A percentile compares a stretch with the other conserved stretches of the same genome.
Evolutionary conservation across 2,797 vertebrate species (phyloP).

Genomic region (Triplophysa yarkandensis): DNA sequence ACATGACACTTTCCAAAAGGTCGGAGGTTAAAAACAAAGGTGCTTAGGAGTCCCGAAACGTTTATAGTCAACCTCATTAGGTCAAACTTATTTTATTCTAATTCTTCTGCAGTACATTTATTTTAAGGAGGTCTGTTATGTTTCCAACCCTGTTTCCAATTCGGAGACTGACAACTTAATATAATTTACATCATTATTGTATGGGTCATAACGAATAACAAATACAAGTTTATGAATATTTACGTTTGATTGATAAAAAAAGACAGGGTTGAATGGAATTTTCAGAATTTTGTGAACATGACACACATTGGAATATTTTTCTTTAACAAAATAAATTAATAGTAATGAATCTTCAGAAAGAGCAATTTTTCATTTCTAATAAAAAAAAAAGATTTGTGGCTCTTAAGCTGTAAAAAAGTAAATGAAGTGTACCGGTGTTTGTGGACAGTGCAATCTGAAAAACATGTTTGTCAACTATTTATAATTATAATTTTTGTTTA

Average conservation of each 20-base stretch:
- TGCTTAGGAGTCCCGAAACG: neutral
- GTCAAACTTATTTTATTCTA: neutral
- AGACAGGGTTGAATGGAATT: too few species aligned
- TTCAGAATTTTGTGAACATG: too few species aligned
- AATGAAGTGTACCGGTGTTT: neutral
- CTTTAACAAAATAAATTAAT: too few species aligned
- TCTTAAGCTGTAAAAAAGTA: neutral
- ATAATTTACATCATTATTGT: too few species aligned
- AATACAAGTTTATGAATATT: too few species aligned
- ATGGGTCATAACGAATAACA: too few species aligned
- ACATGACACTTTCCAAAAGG: neutral
- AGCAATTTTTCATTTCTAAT: too few species aligned
- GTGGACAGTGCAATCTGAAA: neutral
- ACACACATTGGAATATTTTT: too few species aligned
- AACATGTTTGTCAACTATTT: neutral
- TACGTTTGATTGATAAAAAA: too few species aligned
- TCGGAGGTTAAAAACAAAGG: neutral
- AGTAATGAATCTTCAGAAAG: too few species aligned
- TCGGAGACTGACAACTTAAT: neutral
- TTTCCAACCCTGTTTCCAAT: neutral
- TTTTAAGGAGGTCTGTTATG: neutral
- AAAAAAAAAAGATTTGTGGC: neutral
- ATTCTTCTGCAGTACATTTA: neutral
- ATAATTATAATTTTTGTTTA: slow-evolving; percentile 22
- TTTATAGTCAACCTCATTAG: neutral